These are phyloP conservation scores for Gavia stellata DNA, from an alignment of 2,113 vertebrate genomes.

Conservation along the genomic window DNA sequence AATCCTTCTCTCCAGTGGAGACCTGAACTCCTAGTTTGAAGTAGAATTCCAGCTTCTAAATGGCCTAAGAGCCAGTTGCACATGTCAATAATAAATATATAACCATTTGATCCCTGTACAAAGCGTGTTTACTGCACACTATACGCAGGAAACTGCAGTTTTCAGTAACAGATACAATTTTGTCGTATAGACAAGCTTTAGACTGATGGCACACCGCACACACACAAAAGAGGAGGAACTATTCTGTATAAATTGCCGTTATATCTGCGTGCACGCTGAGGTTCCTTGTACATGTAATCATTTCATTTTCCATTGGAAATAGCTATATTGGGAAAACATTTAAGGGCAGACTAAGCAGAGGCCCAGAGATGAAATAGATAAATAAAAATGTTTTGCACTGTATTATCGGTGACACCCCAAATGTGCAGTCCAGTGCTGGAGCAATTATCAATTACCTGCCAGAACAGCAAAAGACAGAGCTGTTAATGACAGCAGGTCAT, in stretches of 20 bases:
- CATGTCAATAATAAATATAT: neutral
- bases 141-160: neutral
- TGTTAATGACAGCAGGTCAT: neutral
- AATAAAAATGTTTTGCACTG: neutral
- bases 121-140: neutral
- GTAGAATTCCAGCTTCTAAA: neutral
- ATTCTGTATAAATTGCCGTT: neutral
- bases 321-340: neutral
- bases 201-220: no score
- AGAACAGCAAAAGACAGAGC: neutral
- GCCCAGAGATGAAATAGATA: neutral
- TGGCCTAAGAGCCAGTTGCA: neutral
- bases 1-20: neutral
- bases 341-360: neutral
- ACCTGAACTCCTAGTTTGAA: neutral
- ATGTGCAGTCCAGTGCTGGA: neutral
- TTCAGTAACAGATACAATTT: neutral
- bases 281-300: neutral
- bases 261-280: neutral
- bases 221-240: neutral
- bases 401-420: neutral
- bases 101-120: neutral
- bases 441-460: neutral
- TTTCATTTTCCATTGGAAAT: neutral
- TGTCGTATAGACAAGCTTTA: neutral